A percentile compares a stretch with the other conserved stretches of the same genome.
phyloP scores from a whole-genome alignment of 2,888 invertebrate genomes.

The Odontothrips loti region DNA sequence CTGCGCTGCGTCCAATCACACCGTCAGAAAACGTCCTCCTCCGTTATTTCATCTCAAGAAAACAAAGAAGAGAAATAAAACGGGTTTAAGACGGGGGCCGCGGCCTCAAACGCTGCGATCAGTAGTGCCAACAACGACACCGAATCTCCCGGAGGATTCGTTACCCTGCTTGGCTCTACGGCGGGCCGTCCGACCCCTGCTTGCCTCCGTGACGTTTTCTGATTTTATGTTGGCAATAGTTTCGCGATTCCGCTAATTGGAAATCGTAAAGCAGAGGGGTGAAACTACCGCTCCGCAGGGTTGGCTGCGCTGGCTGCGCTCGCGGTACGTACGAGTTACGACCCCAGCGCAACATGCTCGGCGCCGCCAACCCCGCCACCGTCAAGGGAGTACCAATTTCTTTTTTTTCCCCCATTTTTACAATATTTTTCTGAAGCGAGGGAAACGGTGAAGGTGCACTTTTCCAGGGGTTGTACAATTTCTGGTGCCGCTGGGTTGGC shows the following conservation, averaged over 20 bases:
- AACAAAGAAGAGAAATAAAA: background rate
- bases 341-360: background rate
- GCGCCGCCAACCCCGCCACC: background rate
- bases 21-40: background rate
- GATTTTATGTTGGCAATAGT: no score
- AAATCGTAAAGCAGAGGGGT: conserved; percentile 6
- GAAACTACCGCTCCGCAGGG: background rate
- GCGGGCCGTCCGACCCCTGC: background rate
- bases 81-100: background rate
- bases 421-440: no score
- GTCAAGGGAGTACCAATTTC: background rate
- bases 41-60: background rate
- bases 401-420: no score
- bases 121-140: no score
- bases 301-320: background rate
- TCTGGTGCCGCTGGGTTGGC: background rate
- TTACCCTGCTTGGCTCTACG: background rate
- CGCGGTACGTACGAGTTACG: background rate
- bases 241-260: background rate
- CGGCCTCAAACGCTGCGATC: no score
- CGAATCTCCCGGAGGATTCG: background rate
- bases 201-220: no score
- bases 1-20: background rate
- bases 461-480: no score
- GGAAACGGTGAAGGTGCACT: no score